Evolutionary conservation across 2,797 vertebrate genomes (phyloP).

Genomic region (Sebastes matsubarae): DNA sequence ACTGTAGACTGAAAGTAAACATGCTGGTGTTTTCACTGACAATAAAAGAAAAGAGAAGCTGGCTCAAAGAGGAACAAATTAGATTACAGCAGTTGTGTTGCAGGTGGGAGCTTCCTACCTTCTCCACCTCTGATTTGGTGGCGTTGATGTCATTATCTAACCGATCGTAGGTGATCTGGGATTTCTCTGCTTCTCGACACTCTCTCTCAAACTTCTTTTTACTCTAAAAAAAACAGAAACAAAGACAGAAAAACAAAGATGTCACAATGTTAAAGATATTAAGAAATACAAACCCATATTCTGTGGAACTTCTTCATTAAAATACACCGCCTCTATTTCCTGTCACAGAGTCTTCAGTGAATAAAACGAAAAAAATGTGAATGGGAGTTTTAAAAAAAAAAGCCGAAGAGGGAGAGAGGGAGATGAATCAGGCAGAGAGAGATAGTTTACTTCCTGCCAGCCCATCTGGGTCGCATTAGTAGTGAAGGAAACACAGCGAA

Average conservation of each 20-base stretch:
- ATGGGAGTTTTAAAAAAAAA: not conserved
- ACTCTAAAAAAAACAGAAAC: conserved; percentile 82
- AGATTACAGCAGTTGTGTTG: not conserved
- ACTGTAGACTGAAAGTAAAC: not conserved
- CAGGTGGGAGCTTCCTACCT: conserved; percentile 81
- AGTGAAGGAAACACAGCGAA: conserved; percentile 68
- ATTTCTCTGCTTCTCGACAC: conserved; percentile 96
- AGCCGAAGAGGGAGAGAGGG: conserved; percentile 2
- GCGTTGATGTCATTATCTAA: conserved; percentile 97
- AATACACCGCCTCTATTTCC: not conserved
- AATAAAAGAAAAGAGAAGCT: not conserved
- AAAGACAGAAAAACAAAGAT: not conserved
- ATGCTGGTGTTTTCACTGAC: not conserved
- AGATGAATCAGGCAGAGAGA: conserved; percentile 62
- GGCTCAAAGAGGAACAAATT: not conserved
- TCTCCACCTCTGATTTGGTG: conserved; percentile 98
- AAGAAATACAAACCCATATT: not conserved
- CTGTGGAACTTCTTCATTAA: not conserved
- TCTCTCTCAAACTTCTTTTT: conserved; percentile 99
- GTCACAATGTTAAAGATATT: not conserved
- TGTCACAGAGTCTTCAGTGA: not conserved
- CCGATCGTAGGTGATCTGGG: conserved; percentile 91
- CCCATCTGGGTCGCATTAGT: conserved; percentile 82
- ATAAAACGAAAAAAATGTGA: conserved; percentile 16
- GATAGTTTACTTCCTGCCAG: conserved; percentile 68